Evolutionary conservation across 2,888 invertebrate genomes (phyloP), one percentile per base, ranked within the genome.

Genomic region (Himalopsyche anomala): DNA sequence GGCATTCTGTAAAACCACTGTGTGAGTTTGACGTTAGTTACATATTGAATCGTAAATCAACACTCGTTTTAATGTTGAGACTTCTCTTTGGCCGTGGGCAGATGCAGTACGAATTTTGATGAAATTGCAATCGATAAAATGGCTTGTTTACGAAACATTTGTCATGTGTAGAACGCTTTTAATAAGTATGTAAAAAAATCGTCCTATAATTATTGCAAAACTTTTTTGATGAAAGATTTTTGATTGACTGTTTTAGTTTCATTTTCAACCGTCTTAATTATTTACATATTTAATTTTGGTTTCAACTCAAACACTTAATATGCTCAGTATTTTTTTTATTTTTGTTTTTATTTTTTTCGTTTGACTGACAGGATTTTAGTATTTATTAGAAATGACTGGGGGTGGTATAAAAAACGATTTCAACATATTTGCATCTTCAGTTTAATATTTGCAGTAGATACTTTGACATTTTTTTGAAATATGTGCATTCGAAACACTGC

Each of bases 111-210:
- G 2, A 12, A 36, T 74, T 36, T 28, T 69, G 38, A 12, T 36
- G 74, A 74, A 74, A 74, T 74, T 1, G 15, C 38, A 74, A 74
- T 36, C 38, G 74, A 38, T 74, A 12, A 74, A 74, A 36, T 28
- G 36, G 74, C 74, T 74, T 74, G 74, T 74, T 74, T 28, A 74
- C 38, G 38, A 74, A 74, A 74, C 38, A 74, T 74, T 15, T 19
- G 36, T 74, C 74, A 74, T 36, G 15, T 15, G 74, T 74, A 38
- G 74, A 38, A 74, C 4, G 74, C 69, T 69, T 69, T 69, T 74
- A 11, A 74, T 74, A 38, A 74, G 74, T 74, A 74, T 74, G 15
- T 74, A 74, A 74, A 74, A 69, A 74, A 74, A 74, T 69, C 74
- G 36, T 74, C 38, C 38, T 74, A 38, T 36, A 12, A 36, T 36